Base-by-base conservation (phyloP, 2,797 vertebrate species). In the Megaceryle alcyon region DNA sequence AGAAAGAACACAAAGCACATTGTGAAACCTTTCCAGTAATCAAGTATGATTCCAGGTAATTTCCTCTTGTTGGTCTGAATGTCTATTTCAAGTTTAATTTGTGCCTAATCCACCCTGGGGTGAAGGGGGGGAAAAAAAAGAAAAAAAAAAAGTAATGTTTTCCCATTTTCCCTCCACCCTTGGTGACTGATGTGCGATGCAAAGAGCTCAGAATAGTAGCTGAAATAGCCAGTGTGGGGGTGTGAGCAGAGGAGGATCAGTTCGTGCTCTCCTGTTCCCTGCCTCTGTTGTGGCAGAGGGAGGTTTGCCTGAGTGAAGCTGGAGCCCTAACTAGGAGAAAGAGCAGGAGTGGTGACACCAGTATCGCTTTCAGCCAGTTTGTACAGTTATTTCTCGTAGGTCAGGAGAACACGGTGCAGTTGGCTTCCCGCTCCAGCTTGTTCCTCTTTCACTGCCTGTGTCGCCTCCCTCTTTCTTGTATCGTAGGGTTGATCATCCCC, bases 311-410 rank as follows among this genome's bases (percentile, higher is more conserved):
- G 26, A 16, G 18, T 25, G 35, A 9, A 46, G 46, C 76, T 19
- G 44, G 57, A 41, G 39, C 61, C 9, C 21, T 4, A 2, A 28
- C n/a, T 2, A 0, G 41, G 37, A 60, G 57, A 43, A 53, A 9
- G 26, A 53, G 49, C 49, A 33, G 10, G n/a, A 61, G 57, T 0
- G 6, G 19, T 44, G 53, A 14, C 22, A 15, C 0, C 1, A 39
- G 14, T 18, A 18, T 3, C 0, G 0, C 48, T 69, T 43, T 17
- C 54, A 43, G 46, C 7, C 43, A 5, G 20, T 39, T 19, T 1
- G 1, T 4, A 3, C 10, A 18, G 0, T 9, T 17, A 18, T 28
- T 73, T 44, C 44, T 63, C 14, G 2, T 0, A 2, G 28, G 5
- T 63, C 39, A 76, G 68, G 33, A 70, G 49, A 59, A 43, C 0